phyloP scores from a whole-genome alignment of 2,113 vertebrate species.

The Chlamydotis undulata region DNA sequence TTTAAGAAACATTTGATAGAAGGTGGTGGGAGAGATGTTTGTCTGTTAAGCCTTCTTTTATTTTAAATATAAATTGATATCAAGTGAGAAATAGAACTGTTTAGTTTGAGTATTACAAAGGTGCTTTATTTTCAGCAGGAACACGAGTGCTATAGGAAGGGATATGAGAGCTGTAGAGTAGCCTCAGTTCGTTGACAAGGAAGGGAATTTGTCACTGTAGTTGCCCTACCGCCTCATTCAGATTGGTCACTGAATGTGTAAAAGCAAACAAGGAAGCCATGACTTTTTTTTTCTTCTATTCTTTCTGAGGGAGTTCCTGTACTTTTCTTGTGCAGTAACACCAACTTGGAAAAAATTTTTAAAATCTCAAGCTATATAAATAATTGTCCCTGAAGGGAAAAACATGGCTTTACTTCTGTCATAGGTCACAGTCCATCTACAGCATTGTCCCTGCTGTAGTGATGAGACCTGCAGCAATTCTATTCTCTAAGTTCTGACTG shows the following conservation, averaged over 20 bases:
- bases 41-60: neutral
- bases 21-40: neutral
- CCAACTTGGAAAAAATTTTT: neutral
- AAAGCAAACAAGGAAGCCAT: neutral
- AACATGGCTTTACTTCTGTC: neutral
- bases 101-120: neutral
- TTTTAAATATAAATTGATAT: neutral
- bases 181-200: neutral
- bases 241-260: neutral
- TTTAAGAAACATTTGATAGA: neutral
- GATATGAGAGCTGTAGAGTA: neutral
- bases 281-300: neutral
- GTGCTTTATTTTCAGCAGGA: neutral
- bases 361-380: neutral
- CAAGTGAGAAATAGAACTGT: neutral
- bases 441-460: neutral
- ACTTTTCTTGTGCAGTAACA: neutral
- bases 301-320: neutral
- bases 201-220: neutral
- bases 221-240: neutral
- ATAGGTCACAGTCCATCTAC: neutral
- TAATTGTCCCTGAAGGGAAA: neutral
- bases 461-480: neutral
- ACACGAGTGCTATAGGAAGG: neutral
- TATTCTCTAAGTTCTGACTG: neutral